phyloP scores from a whole-genome alignment of 2,113 vertebrate species.

The Bos indicus region DNA sequence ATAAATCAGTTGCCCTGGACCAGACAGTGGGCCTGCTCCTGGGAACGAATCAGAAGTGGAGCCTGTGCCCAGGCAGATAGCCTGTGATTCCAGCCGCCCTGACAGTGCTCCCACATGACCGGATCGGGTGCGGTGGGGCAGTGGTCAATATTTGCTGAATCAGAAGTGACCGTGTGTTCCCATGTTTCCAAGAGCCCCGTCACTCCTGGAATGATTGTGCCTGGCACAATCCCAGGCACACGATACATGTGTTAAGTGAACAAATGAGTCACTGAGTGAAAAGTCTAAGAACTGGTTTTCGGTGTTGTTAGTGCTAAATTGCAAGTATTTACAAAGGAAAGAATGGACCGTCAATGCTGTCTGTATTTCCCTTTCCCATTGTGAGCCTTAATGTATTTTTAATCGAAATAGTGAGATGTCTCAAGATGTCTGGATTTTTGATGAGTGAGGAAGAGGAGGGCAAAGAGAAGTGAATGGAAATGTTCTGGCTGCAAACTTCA shows the following conservation, averaged over 20 bases:
- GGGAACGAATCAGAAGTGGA: neutral
- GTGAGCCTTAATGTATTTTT: neutral
- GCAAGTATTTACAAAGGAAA: neutral
- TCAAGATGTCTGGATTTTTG: neutral
- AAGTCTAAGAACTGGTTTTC: neutral
- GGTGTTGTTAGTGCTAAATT: neutral
- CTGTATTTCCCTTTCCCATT: neutral
- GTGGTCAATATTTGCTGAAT: neutral
- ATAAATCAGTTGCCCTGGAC: neutral
- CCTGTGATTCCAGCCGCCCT: neutral
- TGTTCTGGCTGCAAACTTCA: neutral
- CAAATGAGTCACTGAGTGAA: neutral
- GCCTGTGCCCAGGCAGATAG: neutral
- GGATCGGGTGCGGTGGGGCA: accelerated
- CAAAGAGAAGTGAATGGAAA: neutral
- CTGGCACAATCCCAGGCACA: neutral
- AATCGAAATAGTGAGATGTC: neutral
- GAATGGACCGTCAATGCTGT: neutral
- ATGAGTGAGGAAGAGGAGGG: neutral
- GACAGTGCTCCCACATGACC: neutral
- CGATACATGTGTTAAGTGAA: neutral
- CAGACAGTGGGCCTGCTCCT: neutral
- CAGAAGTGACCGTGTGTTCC: neutral
- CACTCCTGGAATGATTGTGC: neutral
- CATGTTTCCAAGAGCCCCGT: neutral